A percentile compares a stretch with the other conserved stretches of the same genome.
phyloP scores from a whole-genome alignment of 1,140 invertebrate species.

The Drosophila virilis region DNA sequence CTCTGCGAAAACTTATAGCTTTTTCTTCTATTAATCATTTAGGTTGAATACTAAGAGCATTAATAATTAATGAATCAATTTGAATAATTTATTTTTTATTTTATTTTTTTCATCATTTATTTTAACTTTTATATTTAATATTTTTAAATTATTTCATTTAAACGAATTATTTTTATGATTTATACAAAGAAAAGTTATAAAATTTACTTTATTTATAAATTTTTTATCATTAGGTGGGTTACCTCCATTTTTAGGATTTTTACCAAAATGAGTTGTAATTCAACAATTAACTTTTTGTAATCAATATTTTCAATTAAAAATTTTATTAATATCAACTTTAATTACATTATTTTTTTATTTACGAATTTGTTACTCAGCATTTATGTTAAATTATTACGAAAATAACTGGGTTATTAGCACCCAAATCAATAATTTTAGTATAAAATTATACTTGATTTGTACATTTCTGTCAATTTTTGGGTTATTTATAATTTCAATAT shows the following conservation, averaged over 20 bases:
- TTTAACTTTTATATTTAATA: slow-evolving; percentile 84
- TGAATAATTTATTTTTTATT: slow-evolving; percentile 84
- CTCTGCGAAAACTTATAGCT: slow-evolving; percentile 85
- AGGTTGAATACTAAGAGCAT: slow-evolving; percentile 84
- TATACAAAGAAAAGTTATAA: slow-evolving; percentile 77
- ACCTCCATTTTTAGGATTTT: slow-evolving; percentile 86
- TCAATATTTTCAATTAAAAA: slow-evolving; percentile 76
- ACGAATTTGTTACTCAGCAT: no score
- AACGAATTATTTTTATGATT: slow-evolving; percentile 84
- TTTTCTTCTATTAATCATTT: slow-evolving; percentile 86
- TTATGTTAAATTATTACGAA: no score
- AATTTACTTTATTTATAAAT: slow-evolving; percentile 85
- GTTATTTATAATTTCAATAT: slow-evolving; percentile 66
- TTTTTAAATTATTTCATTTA: slow-evolving; percentile 84
- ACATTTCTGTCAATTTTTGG: no score
- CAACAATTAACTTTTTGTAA: slow-evolving; percentile 84
- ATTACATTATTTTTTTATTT: no score
- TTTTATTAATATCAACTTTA: slow-evolving; percentile 70
- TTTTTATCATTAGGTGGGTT: slow-evolving; percentile 85
- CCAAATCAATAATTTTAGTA: no score
- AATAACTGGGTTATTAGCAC: no score
- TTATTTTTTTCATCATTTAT: slow-evolving; percentile 83
- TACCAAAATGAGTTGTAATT: slow-evolving; percentile 85
- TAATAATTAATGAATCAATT: slow-evolving; percentile 82
- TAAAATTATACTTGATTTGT: slow-evolving; percentile 55